phyloP scores from a whole-genome alignment of 2,113 vertebrate genomes.

The Tyto alba region DNA sequence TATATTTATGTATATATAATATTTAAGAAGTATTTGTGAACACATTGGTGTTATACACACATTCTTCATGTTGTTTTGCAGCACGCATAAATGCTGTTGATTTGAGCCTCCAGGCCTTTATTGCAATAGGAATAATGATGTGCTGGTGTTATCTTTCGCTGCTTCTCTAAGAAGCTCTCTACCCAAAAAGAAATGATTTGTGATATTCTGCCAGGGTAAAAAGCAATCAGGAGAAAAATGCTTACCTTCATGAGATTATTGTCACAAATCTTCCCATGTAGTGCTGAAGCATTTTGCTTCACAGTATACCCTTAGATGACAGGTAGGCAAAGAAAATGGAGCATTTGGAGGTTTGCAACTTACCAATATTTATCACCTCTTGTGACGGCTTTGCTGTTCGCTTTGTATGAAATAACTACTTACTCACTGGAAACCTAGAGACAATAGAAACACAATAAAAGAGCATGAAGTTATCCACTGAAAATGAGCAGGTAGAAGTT shows the following conservation, averaged over 20 bases:
- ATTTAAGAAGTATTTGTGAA: not conserved
- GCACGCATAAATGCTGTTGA: not conserved
- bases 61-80: not conserved
- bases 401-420: not conserved
- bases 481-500: not conserved
- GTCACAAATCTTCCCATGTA: not conserved
- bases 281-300: not conserved
- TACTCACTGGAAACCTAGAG: not conserved
- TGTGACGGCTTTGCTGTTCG: not conserved
- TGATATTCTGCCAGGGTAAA: not conserved
- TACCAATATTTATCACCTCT: not conserved
- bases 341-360: not conserved
- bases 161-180: not conserved
- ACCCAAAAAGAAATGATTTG: not conserved
- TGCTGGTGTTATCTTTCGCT: not conserved
- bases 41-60: not conserved
- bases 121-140: not conserved
- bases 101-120: not conserved
- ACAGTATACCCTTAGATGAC: not conserved
- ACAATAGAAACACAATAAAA: not conserved
- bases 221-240: not conserved
- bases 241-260: not conserved
- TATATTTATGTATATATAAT: not conserved
- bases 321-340: not conserved
- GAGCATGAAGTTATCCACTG: not conserved